Conservation (phyloP, 2,113 vertebrate genomes). For the Silurus meridionalis region DNA sequence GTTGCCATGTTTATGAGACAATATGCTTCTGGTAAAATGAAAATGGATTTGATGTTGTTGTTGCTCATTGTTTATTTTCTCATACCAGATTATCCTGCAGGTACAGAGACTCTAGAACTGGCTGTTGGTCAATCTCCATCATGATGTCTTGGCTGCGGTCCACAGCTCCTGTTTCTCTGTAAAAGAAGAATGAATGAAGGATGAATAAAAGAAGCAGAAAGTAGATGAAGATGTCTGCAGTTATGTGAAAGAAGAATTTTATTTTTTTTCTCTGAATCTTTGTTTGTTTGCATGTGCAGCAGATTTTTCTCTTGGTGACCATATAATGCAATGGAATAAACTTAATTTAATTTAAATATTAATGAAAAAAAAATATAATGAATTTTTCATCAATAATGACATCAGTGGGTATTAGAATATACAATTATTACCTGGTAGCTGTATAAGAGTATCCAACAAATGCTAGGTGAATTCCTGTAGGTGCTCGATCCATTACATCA, state of each 20-base stretch:
- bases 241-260: background rate
- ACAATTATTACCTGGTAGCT: constrained; percentile 70
- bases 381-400: background rate
- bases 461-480: constrained; percentile 78
- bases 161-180: constrained; percentile 68
- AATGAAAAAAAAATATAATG: background rate
- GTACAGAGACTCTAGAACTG: constrained; percentile 43
- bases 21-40: background rate
- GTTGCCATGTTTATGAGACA: background rate
- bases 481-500: constrained; percentile 72
- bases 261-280: background rate
- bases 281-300: background rate
- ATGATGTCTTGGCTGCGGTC: constrained; percentile 70
- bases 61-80: background rate
- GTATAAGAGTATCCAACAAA: constrained; percentile 86
- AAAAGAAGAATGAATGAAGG: background rate
- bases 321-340: background rate
- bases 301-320: background rate
- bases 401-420: background rate
- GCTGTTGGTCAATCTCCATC: constrained; percentile 68
- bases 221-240: background rate
- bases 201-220: background rate
- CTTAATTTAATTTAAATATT: background rate
- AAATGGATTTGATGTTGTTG: background rate
- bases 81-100: constrained; percentile 58